Conservation (phyloP, 2,113 vertebrate species). For the Phrynosoma platyrhinos region DNA sequence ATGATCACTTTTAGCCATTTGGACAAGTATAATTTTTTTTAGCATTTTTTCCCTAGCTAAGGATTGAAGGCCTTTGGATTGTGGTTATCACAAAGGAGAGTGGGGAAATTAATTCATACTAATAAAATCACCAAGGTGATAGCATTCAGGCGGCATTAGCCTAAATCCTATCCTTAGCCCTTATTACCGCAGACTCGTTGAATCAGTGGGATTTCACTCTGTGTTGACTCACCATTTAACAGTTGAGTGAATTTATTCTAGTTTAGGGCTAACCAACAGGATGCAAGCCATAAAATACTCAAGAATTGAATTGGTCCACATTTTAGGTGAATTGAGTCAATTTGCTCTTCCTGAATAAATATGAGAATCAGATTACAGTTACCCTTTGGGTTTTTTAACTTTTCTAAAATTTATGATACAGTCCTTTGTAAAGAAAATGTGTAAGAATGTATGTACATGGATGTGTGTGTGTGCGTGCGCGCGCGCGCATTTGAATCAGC, state of each 20-base stretch:
- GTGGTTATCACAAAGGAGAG: not conserved
- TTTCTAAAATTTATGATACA: not conserved
- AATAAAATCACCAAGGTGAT: rapidly evolving
- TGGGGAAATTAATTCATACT: no score
- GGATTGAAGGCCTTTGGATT: not conserved
- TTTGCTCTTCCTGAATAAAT: not conserved
- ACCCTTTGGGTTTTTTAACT: not conserved
- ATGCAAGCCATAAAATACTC: not conserved
- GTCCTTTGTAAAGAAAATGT: not conserved
- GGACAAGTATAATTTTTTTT: not conserved
- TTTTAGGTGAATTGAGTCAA: not conserved
- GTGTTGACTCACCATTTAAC: no score
- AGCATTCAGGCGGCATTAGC: not conserved
- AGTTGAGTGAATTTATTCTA: no score
- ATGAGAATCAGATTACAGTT: no score
- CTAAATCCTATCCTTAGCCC: no score
- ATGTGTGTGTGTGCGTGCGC: no score
- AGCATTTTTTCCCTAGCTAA: not conserved
- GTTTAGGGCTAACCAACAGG: no score
- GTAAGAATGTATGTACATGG: no score
- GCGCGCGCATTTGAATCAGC: no score
- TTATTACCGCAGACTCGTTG: no score
- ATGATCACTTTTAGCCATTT: not conserved
- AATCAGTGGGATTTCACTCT: no score
- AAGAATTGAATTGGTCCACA: not conserved